A percentile compares a stretch with the other conserved stretches of the same genome.
Conservation (phyloP, 2,113 vertebrate genomes). For the Scomber scombrus region DNA sequence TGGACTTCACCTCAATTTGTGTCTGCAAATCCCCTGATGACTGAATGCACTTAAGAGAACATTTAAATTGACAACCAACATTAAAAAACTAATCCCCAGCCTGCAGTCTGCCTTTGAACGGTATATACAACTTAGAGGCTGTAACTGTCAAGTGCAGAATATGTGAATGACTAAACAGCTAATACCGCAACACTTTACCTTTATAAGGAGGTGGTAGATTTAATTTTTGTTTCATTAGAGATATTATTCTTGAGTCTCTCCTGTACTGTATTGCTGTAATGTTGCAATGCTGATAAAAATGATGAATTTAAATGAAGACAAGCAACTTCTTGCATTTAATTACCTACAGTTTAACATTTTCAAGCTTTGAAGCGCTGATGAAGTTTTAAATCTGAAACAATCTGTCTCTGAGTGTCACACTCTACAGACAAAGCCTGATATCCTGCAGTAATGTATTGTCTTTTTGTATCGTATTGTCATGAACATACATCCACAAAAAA, state of each 20-base stretch:
- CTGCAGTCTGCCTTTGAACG: slow-evolving; percentile 18
- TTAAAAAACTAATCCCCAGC: slow-evolving; percentile 40
- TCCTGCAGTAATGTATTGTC: slow-evolving; percentile 21
- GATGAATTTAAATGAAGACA: slow-evolving; percentile 4
- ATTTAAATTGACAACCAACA: slow-evolving; percentile 43
- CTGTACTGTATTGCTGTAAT: background rate
- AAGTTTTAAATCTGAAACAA: slow-evolving; percentile 3
- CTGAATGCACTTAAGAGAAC: slow-evolving; percentile 17
- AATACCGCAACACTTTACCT: slow-evolving; percentile 15
- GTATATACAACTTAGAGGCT: slow-evolving; percentile 18
- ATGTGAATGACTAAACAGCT: slow-evolving; percentile 34
- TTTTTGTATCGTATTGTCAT: slow-evolving; percentile 30
- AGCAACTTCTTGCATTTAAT: slow-evolving; percentile 1
- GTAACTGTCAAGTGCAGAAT: slow-evolving; percentile 17
- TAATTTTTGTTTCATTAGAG: slow-evolving; percentile 34
- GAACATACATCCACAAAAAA: slow-evolving; percentile 49
- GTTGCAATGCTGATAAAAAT: slow-evolving; percentile 27
- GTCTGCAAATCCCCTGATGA: slow-evolving; percentile 37
- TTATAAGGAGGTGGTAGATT: slow-evolving; percentile 11
- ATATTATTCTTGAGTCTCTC: slow-evolving; percentile 18
- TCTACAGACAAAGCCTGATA: slow-evolving; percentile 19
- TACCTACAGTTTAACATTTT: background rate
- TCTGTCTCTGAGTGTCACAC: background rate
- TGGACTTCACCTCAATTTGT: slow-evolving; percentile 59
- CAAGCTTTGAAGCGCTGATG: background rate